phyloP scores from a whole-genome alignment of 2,888 invertebrate genomes.

The Hecatera dysodea region DNA sequence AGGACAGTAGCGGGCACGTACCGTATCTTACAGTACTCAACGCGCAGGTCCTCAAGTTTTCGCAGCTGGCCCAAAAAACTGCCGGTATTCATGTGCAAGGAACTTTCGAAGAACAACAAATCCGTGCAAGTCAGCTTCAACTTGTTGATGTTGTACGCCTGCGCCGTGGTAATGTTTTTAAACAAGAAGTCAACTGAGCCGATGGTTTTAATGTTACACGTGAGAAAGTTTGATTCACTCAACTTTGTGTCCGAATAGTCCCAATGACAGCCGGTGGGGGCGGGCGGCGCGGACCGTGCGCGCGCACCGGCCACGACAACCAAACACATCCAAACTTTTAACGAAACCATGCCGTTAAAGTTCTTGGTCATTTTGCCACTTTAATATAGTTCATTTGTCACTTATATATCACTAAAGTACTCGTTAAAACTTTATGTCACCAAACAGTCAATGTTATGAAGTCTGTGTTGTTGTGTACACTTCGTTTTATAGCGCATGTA shows the following conservation, averaged over 20 bases:
- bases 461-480: constrained; percentile 81
- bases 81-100: constrained; percentile 91
- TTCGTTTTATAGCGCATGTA: constrained; percentile 87
- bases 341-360: constrained; percentile 88
- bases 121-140: constrained; percentile 94
- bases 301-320: constrained; percentile 87
- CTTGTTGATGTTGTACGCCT: constrained; percentile 93
- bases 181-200: constrained; percentile 93
- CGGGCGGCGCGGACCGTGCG: constrained; percentile 90
- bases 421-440: constrained; percentile 81
- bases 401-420: constrained; percentile 79
- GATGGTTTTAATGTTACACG: constrained; percentile 94
- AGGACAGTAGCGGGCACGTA: constrained; percentile 93
- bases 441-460: constrained; percentile 78
- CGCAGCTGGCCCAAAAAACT: constrained; percentile 92
- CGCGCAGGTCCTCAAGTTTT: constrained; percentile 93
- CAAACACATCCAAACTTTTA: constrained; percentile 90
- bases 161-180: constrained; percentile 93
- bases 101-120: constrained; percentile 94
- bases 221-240: constrained; percentile 91
- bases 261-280: constrained; percentile 95
- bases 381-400: constrained; percentile 87
- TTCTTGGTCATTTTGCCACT: constrained; percentile 85
- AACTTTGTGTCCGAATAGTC: constrained; percentile 90
- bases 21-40: constrained; percentile 95